These are phyloP conservation scores for Pteronotus mesoamericanus DNA, from an alignment of 2,797 vertebrate genomes.

Conservation along the genomic window DNA sequence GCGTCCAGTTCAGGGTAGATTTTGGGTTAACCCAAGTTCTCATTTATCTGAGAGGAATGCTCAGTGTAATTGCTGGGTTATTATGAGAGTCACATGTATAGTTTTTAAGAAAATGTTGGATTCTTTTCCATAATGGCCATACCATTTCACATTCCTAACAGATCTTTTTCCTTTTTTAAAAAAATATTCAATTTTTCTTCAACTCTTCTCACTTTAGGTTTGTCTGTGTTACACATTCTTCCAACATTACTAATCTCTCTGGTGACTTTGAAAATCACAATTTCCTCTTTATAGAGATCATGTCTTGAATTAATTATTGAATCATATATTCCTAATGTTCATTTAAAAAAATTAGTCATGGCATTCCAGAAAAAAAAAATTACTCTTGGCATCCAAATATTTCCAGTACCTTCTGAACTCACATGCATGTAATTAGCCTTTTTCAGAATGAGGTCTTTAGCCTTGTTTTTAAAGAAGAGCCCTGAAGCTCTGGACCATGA, in stretches of 20 bases:
- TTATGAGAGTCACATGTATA: neutral
- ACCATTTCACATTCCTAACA: neutral
- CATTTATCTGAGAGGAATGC: neutral
- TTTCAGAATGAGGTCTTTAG: neutral
- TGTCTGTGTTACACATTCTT: neutral
- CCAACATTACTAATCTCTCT: neutral
- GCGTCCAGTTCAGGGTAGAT: neutral
- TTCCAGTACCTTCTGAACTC: neutral
- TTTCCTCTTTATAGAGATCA: neutral
- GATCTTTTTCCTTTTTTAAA: neutral
- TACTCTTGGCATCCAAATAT: neutral
- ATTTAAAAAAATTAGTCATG: neutral
- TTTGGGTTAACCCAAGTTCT: neutral
- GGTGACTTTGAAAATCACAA: neutral
- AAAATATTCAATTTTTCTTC: neutral
- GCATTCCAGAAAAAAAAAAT: neutral
- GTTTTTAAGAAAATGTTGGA: neutral
- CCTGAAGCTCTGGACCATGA: neutral
- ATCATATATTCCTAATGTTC: neutral
- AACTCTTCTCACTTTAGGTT: neutral
- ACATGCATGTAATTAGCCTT: neutral
- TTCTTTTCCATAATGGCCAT: neutral
- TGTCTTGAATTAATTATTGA: slow-evolving; percentile 17
- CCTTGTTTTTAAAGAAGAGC: neutral
- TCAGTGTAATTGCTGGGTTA: neutral